Conservation (phyloP, 2,888 invertebrate genomes). For the Dinocampus coccinellae region DNA sequence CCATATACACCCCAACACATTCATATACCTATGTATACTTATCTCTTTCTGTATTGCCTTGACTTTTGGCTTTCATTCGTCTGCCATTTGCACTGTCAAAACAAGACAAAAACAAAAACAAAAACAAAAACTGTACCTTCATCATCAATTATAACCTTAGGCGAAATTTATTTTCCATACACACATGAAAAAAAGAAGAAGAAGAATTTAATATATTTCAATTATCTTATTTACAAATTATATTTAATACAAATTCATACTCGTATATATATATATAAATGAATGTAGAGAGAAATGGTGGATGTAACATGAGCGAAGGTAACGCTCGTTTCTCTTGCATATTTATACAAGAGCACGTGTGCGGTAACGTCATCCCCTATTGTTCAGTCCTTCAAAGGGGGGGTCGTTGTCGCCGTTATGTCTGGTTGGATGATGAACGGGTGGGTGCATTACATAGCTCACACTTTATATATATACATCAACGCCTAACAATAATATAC, state of each 20-base stretch:
- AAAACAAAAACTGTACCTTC: too few species aligned
- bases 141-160: too few species aligned
- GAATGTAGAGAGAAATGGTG: not conserved
- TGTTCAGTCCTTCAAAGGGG: conserved; percentile 11
- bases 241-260: not conserved
- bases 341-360: not conserved
- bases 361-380: not conserved
- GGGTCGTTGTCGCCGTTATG: not conserved
- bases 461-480: not conserved
- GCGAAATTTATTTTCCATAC: too few species aligned
- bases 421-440: conserved; percentile 9
- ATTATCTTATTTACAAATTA: not conserved
- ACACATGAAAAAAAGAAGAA: not conserved
- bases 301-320: not conserved
- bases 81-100: not conserved
- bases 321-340: not conserved
- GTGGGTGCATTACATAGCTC: not conserved
- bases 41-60: not conserved
- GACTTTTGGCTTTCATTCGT: not conserved
- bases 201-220: too few species aligned
- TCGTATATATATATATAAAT: not conserved
- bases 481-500: conserved; percentile 6
- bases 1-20: not conserved
- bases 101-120: too few species aligned
- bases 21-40: not conserved